Base-by-base conservation (phyloP, 2,797 vertebrate species). In the Potorous gilbertii region DNA sequence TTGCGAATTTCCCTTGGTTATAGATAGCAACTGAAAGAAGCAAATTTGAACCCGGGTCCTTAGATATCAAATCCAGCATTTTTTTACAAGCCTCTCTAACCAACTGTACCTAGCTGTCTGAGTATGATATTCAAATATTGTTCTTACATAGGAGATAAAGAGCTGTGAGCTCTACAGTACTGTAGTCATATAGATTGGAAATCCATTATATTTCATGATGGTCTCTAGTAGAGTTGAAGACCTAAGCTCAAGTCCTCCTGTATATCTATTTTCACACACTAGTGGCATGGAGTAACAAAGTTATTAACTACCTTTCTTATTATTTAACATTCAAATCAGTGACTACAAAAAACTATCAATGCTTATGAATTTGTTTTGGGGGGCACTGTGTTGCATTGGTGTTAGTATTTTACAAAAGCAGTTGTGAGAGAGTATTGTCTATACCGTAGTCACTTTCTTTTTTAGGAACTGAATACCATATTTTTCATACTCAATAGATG, bases 301-400 rank as follows among this genome's bases (percentile, higher is more conserved):
- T 93, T 81, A 92, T 54, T 56, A 89, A 40, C 90, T 94, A 94
- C 55, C 92, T 92, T 93, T 87, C 18, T 93, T 95, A 92, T 28
- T 91, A 93, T 94, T 94, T 95, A 81, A 92, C 66, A 81, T 94
- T 96, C 74, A 55, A 94, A 94, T 91, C 27, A 95, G 91, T 90
- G 50, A 57, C 24, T 90, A 54, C 46, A 56, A 91, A 93, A 94
- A 54, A 89, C 56, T 93, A 52, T 91, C 92, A 40, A 59, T 1
- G 12, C 62, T 92, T 74, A 92, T 90, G 55, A 50, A 66, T 66
- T 66, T 14, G 59, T 62, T 6, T 11, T 54, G 27, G n/a, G n/a
- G 18, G 0, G 29, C 18, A 4, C 21, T 50, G 11, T 40, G 16
- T 56, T 24, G 66, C 52, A 40, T 57, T 31, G n/a, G 29, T 34